Conservation (phyloP, 2,113 vertebrate species). For the Anarrhichthys ocellatus region DNA sequence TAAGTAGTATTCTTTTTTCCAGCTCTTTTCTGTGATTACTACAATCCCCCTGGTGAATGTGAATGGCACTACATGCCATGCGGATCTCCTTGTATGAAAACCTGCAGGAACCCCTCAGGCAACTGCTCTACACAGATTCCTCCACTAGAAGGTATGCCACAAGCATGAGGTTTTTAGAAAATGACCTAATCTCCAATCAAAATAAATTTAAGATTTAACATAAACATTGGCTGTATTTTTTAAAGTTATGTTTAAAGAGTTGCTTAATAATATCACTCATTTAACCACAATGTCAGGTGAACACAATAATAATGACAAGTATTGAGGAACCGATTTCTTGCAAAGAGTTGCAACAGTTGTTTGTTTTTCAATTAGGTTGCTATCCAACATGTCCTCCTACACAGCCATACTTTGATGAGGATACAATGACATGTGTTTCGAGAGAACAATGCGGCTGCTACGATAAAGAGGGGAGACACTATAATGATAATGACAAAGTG, state of each 20-base stretch:
- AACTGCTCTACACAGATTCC: constrained; percentile 77
- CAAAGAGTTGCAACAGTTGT: not conserved
- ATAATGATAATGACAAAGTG: constrained; percentile 79
- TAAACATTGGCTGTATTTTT: not conserved
- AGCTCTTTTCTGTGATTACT: constrained; percentile 86
- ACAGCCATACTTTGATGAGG: constrained; percentile 89
- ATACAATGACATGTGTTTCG: constrained; percentile 87
- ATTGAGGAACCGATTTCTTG: not conserved
- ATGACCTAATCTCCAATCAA: not conserved
- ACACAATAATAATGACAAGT: not conserved
- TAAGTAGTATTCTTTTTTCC: constrained; percentile 7
- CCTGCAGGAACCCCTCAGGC: constrained; percentile 80
- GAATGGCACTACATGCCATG: constrained; percentile 85
- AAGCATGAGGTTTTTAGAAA: not conserved
- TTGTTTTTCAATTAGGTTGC: constrained; percentile 83
- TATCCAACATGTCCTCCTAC: constrained; percentile 89
- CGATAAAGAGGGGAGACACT: constrained; percentile 69
- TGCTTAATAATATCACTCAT: not conserved
- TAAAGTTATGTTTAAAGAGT: not conserved
- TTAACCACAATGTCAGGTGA: not conserved
- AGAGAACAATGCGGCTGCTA: constrained; percentile 79
- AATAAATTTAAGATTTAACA: not conserved
- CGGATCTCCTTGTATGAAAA: constrained; percentile 80
- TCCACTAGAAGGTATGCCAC: constrained; percentile 79
- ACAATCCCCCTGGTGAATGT: constrained; percentile 79